Conservation (phyloP, 2,797 vertebrate species). For the Notoglanidium macrostoma region DNA sequence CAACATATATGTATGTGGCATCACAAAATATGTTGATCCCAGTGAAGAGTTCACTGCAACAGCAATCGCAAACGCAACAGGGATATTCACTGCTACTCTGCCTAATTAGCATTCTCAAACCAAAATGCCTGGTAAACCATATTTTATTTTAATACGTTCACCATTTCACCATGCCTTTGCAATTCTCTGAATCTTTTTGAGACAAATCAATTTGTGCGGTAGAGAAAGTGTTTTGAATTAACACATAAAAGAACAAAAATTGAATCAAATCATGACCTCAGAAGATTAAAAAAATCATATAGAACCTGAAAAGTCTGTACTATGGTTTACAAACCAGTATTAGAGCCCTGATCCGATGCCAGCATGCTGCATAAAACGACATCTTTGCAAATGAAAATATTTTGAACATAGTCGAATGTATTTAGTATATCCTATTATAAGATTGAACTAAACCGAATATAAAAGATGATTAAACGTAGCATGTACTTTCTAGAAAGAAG, state of each 20-base stretch:
- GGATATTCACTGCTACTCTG: neutral
- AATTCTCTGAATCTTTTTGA: neutral
- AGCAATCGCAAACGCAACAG: neutral
- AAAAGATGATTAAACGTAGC: neutral
- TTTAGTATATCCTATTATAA: neutral
- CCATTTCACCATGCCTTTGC: neutral
- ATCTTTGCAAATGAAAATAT: neutral
- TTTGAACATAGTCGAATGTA: neutral
- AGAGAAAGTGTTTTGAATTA: neutral
- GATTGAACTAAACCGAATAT: neutral
- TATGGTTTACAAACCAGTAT: neutral
- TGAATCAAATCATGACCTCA: neutral
- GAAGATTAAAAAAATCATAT: neutral
- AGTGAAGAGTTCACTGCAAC: neutral
- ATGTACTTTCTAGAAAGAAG: neutral
- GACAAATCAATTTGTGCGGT: neutral
- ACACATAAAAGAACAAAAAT: neutral
- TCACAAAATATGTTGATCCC: neutral
- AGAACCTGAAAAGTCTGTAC: neutral
- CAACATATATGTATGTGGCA: neutral
- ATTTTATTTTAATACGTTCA: neutral
- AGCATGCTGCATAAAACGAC: neutral
- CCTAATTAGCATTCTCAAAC: slow-evolving; percentile 1
- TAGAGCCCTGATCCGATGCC: neutral
- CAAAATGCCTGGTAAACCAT: slow-evolving; percentile 13